Percentiles rank a stretch among this genome's conserved stretches.
These are phyloP conservation scores for Phoenoteleia sp. DNA, from an alignment of 2,888 invertebrate genomes.

Conservation along the genomic window DNA sequence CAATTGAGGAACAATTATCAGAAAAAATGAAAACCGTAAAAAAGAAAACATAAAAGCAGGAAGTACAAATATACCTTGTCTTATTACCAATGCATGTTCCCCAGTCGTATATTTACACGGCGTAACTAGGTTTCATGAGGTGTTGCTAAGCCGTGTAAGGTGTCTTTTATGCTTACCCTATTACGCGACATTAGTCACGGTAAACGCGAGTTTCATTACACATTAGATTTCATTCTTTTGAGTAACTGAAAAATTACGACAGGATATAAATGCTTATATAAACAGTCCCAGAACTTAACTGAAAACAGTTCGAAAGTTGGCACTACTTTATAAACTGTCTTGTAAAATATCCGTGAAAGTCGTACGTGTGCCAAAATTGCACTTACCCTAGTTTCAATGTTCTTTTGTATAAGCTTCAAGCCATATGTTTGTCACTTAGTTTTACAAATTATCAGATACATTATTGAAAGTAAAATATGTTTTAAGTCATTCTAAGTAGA, in stretches of 20 bases:
- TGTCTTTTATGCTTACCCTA: slow-evolving; percentile 46
- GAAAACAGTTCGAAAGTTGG: slow-evolving; percentile 38
- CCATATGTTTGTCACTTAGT: slow-evolving; percentile 23
- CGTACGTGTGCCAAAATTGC: slow-evolving; percentile 54
- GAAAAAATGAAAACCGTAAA: slow-evolving; percentile 4
- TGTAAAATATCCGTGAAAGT: slow-evolving; percentile 38
- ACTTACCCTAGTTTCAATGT: slow-evolving; percentile 52
- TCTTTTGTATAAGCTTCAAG: neutral
- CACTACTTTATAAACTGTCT: slow-evolving; percentile 35
- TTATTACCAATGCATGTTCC: slow-evolving; percentile 49
- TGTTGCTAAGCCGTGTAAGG: slow-evolving; percentile 48
- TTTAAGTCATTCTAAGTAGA: too few species aligned
- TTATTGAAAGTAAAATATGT: slow-evolving; percentile 9
- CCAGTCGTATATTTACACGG: slow-evolving; percentile 22
- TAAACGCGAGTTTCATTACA: slow-evolving; percentile 42
- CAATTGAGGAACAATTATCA: slow-evolving; percentile 38
- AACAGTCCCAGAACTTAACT: slow-evolving; percentile 27
- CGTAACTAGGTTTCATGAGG: slow-evolving; percentile 42
- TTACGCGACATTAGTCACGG: slow-evolving; percentile 56
- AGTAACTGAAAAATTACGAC: slow-evolving; percentile 45
- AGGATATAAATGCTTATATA: slow-evolving; percentile 36
- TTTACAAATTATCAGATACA: slow-evolving; percentile 34
- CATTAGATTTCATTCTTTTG: slow-evolving; percentile 50
- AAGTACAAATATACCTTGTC: slow-evolving; percentile 37
- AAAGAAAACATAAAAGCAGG: slow-evolving; percentile 36